Base-by-base conservation (phyloP, 2,113 vertebrate species). In the Anarhynchus alexandrinus region DNA sequence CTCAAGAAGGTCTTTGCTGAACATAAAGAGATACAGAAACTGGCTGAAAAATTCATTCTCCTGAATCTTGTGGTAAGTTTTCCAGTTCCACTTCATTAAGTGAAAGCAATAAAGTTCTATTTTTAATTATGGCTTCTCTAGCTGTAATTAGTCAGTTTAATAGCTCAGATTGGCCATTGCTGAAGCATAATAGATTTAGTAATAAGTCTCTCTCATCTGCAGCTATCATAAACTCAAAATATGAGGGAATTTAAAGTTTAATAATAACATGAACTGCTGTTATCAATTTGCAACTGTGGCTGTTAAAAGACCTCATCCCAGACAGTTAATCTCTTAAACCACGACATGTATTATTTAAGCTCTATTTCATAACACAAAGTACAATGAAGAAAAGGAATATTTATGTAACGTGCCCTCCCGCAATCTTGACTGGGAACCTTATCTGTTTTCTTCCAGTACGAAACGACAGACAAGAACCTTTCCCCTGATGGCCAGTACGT, bases 381-480 rank as follows among this genome's bases (percentile, higher is more conserved):
- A 36, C 12, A 13, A 12, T 10, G 16, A 47, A 64, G 11, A 38
- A 55, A 67, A 78, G 65, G 36, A 38, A 2, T 11, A 30, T 11
- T 62, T 52, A 19, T 20, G 23, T 55, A 51, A n/a, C 11, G 4
- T 27, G 9, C 36, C 29, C 36, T 85, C 54, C n/a, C 43, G 65
- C 73, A 85, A 9, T 57, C 81, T 47, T 96, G 38, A 97, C 93
- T 34, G 54, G 38, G 19, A 95, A 85, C 38, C 14, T 61, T 78
- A 40, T 94, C 74, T 89, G 43, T 88, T 96, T 32, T 78, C 72
- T 95, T 93, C 32, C 96, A 99, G 99, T 99, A 99, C 86, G 99
- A 99, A 98, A 99, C 99, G 58, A 99, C 98, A 62, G 99, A 99
- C 96, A 99, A 99, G 93, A 98, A 99, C 64, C 98, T 99, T 38